phyloP scores from a whole-genome alignment of 2,888 invertebrate genomes.

The Halocaridina rubra region DNA sequence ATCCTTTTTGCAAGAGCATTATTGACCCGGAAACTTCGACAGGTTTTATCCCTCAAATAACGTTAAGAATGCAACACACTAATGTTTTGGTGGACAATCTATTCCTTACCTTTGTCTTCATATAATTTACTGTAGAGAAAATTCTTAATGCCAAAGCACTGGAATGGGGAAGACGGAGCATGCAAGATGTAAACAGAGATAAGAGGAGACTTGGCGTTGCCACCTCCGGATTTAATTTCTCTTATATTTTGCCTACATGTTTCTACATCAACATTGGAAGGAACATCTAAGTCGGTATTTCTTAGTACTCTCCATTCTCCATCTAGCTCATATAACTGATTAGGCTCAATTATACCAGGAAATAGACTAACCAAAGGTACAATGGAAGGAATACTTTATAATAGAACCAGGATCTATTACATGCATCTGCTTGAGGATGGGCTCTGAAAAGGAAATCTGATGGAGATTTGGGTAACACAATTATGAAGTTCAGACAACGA shows the following conservation, averaged over 20 bases:
- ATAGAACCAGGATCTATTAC: neutral
- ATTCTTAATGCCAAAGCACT: too few species aligned
- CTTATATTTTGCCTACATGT: neutral
- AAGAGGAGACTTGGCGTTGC: too few species aligned
- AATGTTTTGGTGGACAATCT: too few species aligned
- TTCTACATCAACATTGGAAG: neutral
- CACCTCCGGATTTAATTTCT: neutral
- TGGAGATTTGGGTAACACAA: neutral
- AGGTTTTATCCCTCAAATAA: too few species aligned
- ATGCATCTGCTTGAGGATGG: neutral
- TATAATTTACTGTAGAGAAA: too few species aligned
- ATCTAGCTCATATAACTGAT: neutral
- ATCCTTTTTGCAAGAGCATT: too few species aligned
- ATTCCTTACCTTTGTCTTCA: too few species aligned
- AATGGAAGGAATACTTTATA: neutral
- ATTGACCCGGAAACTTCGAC: too few species aligned
- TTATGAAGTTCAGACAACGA: neutral
- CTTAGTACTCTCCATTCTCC: neutral
- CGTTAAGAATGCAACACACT: too few species aligned
- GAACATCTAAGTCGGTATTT: neutral
- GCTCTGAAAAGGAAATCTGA: neutral
- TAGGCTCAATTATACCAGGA: neutral
- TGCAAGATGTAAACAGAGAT: too few species aligned
- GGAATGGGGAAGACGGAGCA: too few species aligned
- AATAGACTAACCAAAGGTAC: neutral